Conservation (phyloP, 2,797 vertebrate genomes). For the Apogon hyalosoma region DNA sequence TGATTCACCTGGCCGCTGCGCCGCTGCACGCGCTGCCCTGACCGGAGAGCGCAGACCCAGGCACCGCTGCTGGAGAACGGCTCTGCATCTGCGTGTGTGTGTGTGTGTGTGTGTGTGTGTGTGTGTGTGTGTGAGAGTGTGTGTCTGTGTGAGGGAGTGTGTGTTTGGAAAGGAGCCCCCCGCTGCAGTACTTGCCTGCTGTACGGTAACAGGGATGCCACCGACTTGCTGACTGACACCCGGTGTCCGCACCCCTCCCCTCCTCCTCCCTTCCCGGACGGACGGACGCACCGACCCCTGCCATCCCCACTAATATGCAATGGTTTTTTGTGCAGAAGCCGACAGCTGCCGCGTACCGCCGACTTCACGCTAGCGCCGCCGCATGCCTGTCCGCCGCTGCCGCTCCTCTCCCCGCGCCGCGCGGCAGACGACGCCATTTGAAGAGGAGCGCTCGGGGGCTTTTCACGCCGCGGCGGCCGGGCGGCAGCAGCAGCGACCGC, state of each 20-base stretch:
- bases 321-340: constrained; percentile 93
- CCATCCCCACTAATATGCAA: constrained; percentile 89
- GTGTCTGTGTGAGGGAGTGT: constrained; percentile 38
- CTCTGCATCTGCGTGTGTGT: constrained; percentile 50
- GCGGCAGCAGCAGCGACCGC: constrained; percentile 82
- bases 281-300: constrained; percentile 71
- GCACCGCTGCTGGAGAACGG: constrained; percentile 23
- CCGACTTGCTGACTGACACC: constrained; percentile 73
- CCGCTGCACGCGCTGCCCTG: constrained; percentile 38
- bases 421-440: constrained; percentile 90
- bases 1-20: constrained; percentile 61
- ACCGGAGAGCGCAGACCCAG: constrained; percentile 19
- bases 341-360: constrained; percentile 85
- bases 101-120: constrained; percentile 10
- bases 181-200: constrained; percentile 72
- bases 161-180: constrained; percentile 72
- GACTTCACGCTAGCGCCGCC: constrained; percentile 89
- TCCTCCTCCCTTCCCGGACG: constrained; percentile 45
- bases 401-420: constrained; percentile 85
- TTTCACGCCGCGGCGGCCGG: constrained; percentile 82
- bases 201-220: constrained; percentile 70
- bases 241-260: constrained; percentile 53
- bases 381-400: constrained; percentile 86
- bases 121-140: constrained; percentile 10
- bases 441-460: constrained; percentile 80